phyloP scores from a whole-genome alignment of 1,140 invertebrate species.

The Drosophila ercepeae region DNA sequence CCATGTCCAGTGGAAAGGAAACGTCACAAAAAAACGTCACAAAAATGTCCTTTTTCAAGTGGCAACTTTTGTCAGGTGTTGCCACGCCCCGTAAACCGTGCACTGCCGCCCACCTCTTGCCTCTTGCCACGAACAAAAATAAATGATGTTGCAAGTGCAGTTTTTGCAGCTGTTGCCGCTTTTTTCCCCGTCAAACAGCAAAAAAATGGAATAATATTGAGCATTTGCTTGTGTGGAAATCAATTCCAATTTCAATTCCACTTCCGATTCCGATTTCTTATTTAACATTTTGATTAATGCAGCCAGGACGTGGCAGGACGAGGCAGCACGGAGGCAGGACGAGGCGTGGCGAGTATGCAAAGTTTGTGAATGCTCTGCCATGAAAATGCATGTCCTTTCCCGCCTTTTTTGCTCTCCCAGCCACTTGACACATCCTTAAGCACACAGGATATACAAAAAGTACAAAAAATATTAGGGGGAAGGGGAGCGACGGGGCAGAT shows the following conservation, averaged over 20 bases:
- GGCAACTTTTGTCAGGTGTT: constrained; percentile 37
- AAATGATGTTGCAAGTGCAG: constrained; percentile 48
- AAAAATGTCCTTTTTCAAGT: constrained; percentile 21
- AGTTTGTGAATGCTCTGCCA: constrained; percentile 21
- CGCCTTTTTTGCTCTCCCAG: constrained; percentile 3
- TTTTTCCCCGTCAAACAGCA: not conserved
- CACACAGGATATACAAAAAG: constrained; percentile 17
- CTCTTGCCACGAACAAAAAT: constrained; percentile 2
- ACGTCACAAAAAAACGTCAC: not conserved
- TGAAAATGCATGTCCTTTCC: constrained; percentile 3
- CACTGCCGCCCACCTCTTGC: not conserved
- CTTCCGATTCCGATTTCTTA: constrained; percentile 58
- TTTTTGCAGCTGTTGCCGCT: constrained; percentile 3
- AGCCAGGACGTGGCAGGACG: constrained; percentile 1
- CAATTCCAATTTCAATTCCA: constrained; percentile 60
- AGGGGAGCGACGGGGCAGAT: not conserved
- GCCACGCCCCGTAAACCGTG: constrained; percentile 2
- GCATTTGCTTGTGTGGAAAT: constrained; percentile 64
- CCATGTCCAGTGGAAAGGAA: constrained; percentile 6
- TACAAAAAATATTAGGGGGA: not conserved
- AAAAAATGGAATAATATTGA: constrained; percentile 69
- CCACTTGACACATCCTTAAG: constrained; percentile 73
- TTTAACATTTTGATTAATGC: constrained; percentile 82
- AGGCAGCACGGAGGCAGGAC: not conserved
- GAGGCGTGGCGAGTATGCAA: constrained; percentile 36